Evolutionary conservation across 1,140 invertebrate species (phyloP).

Genomic region (Drosophila suzukii): DNA sequence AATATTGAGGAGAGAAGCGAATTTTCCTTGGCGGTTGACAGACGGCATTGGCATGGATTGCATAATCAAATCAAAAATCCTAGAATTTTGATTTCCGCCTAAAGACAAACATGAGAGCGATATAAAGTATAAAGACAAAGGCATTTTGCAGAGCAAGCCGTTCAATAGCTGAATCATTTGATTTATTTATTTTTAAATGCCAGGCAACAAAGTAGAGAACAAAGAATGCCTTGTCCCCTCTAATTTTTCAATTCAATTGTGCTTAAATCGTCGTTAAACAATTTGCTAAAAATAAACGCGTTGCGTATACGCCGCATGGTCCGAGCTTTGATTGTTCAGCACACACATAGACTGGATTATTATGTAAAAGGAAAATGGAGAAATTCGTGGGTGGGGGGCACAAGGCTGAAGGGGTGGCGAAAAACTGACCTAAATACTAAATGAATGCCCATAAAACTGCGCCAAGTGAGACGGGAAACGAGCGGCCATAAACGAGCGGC

Average conservation of each 20-base stretch:
- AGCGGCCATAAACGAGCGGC: slow-evolving; percentile 43
- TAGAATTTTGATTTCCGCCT: slow-evolving; percentile 44
- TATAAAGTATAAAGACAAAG: slow-evolving; percentile 14
- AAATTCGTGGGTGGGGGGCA: slow-evolving; percentile 4
- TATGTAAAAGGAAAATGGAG: slow-evolving; percentile 58
- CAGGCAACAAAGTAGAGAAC: slow-evolving; percentile 26
- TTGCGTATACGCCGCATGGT: slow-evolving; percentile 70
- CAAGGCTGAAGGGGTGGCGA: slow-evolving; percentile 5
- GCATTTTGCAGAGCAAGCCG: slow-evolving; percentile 27
- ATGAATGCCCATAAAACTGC: slow-evolving; percentile 78
- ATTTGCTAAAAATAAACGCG: slow-evolving; percentile 77
- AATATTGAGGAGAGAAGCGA: slow-evolving; percentile 22
- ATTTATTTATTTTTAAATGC: slow-evolving; percentile 44
- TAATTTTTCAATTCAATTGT: slow-evolving; percentile 37
- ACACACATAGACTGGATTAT: slow-evolving; percentile 38
- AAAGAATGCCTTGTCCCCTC: slow-evolving; percentile 9
- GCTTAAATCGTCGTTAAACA: slow-evolving; percentile 70
- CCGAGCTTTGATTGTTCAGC: slow-evolving; percentile 32
- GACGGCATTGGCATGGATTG: slow-evolving; percentile 62
- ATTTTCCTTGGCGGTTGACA: slow-evolving; percentile 62
- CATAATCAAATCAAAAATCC: slow-evolving; percentile 49
- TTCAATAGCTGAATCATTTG: slow-evolving; percentile 35
- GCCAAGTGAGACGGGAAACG: slow-evolving; percentile 35
- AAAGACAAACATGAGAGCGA: slow-evolving; percentile 5
- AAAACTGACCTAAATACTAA: slow-evolving; percentile 79